Evolutionary conservation across 2,113 vertebrate species (phyloP).

Genomic region (Abramis brama): DNA sequence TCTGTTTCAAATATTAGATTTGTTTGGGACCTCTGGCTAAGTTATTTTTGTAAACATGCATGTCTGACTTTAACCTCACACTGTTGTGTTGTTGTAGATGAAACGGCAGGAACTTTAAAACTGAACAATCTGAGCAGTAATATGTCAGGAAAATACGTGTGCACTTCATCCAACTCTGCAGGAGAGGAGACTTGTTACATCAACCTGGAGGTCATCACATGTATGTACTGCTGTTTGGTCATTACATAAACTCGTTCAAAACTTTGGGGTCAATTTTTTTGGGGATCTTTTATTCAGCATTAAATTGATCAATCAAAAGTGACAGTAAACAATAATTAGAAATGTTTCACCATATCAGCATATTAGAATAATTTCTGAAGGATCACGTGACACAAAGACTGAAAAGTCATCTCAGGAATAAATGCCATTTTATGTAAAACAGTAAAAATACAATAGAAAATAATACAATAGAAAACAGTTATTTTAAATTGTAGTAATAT

Average conservation of each 20-base stretch:
- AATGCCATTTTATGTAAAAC: too few species aligned
- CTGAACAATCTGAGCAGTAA: slow-evolving; percentile 82
- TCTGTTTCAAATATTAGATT: neutral
- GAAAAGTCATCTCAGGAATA: neutral
- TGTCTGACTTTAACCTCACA: neutral
- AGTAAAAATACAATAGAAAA: too few species aligned
- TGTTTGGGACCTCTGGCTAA: neutral
- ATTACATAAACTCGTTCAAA: neutral
- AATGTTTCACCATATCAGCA: neutral
- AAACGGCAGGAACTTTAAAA: slow-evolving; percentile 74
- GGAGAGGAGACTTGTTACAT: slow-evolving; percentile 79
- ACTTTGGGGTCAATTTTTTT: too few species aligned
- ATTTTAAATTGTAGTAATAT: too few species aligned
- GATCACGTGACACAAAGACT: neutral
- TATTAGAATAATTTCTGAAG: neutral
- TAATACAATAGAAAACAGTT: too few species aligned
- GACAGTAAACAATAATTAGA: neutral
- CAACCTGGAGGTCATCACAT: slow-evolving; percentile 79
- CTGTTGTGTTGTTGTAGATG: slow-evolving; percentile 72
- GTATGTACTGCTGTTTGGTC: slow-evolving; percentile 71
- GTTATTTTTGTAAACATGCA: neutral
- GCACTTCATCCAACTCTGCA: slow-evolving; percentile 78
- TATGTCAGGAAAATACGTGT: slow-evolving; percentile 86
- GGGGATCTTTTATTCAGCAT: neutral
- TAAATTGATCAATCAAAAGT: neutral